Base-by-base conservation (phyloP, 2,888 invertebrate genomes). In the Lepidocyrtinus sp. region DNA sequence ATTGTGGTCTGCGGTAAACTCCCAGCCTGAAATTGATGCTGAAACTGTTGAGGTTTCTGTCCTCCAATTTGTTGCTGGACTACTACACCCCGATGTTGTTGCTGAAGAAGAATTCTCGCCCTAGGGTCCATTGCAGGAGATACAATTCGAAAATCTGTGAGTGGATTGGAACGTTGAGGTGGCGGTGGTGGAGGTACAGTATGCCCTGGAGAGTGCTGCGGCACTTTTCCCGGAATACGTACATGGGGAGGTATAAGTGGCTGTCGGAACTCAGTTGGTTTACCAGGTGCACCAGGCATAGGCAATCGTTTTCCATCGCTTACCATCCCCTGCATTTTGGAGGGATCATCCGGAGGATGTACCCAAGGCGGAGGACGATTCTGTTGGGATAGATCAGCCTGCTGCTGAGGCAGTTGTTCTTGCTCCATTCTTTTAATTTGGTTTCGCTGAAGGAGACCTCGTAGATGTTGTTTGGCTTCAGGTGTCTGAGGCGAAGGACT, bases 381-480 rank as follows among this genome's bases (percentile, higher is more conserved):
- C 26, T 72, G 74, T 59, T 62, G 46, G 68, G 80, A 84, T 45
- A 85, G 82, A 46, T 87, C 84, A 86, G 87, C 85, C 59, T 87
- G 83, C 50, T 86, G 82, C 50, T 86, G 82, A 26, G 88, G 85
- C 61, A 86, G 84, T 76, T 87, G 87, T 26, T 87, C 87, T 77
- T 89, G 88, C 73, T 91, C 91, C 84, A 91, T 88, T 86, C 92
- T 91, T 86, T 92, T 92, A 81, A 90, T 91, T 81, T 94, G 93
- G 87, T 94, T 94, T 68, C 94, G 90, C 88, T 95, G 95, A 74
- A 96, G 90, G 83, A 96, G 89, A 88, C 96, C 95, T 26, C 96
- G 90, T 62, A 96, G 90, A 87, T 96, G 96, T 72, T 90, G 89
- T 2, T 94, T 90, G 87, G 94, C 94, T 87, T 92, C 91, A 75